phyloP scores from a whole-genome alignment of 2,888 invertebrate species.

The Odontothrips loti region DNA sequence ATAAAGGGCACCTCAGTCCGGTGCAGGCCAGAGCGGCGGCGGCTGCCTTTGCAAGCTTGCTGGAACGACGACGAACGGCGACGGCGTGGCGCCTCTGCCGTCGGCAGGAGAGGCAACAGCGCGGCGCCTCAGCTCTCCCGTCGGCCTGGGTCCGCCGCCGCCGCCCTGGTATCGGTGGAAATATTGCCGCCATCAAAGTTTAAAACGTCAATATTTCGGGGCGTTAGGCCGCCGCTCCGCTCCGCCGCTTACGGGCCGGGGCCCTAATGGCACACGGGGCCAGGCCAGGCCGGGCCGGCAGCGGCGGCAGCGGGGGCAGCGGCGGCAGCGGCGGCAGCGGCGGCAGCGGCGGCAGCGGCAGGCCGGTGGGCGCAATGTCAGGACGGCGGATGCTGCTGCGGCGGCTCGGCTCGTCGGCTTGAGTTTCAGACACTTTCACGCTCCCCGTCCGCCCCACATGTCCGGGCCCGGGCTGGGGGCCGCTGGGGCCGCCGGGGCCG shows the following conservation, averaged over 20 bases:
- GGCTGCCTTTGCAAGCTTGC: not conserved
- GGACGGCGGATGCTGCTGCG: not conserved
- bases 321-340: not conserved
- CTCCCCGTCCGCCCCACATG: not conserved
- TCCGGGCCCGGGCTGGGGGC: not conserved
- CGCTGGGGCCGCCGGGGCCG: too few species aligned
- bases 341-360: not conserved
- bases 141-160: not conserved
- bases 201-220: slow-evolving; percentile 26
- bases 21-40: too few species aligned
- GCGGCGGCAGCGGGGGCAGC: too few species aligned
- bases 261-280: not conserved
- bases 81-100: too few species aligned
- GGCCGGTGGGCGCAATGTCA: not conserved
- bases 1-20: too few species aligned
- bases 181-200: slow-evolving; percentile 25
- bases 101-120: not conserved
- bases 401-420: not conserved
- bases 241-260: not conserved
- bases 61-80: too few species aligned
- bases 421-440: not conserved
- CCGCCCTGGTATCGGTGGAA: not conserved
- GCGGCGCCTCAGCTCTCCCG: not conserved
- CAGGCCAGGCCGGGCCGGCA: slow-evolving; percentile 1
- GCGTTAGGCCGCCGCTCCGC: not conserved